Conservation (phyloP, 2,797 vertebrate species). For the Hirundo rustica region DNA sequence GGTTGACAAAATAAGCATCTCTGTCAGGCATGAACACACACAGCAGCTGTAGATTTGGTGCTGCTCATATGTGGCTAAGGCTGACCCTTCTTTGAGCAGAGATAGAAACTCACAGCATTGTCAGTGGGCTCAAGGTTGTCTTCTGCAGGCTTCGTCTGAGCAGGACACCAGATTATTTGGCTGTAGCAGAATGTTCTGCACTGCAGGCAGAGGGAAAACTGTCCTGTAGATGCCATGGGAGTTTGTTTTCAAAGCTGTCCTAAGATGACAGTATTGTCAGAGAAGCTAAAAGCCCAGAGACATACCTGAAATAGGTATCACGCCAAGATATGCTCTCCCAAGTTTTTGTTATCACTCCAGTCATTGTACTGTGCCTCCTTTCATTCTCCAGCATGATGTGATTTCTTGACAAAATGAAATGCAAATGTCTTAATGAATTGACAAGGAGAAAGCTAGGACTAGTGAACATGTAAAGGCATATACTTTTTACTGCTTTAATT, state of each 20-base stretch:
- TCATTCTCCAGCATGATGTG: neutral
- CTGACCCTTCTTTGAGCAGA: neutral
- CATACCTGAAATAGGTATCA: neutral
- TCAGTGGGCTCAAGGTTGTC: fast-evolving
- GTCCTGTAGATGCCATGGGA: fast-evolving
- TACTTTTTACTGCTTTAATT: neutral
- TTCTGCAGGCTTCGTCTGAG: neutral
- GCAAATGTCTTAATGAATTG: neutral
- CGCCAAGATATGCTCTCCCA: neutral
- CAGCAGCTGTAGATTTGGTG: neutral
- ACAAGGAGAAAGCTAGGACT: neutral
- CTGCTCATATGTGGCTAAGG: neutral
- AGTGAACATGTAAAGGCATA: neutral
- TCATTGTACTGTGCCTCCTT: neutral
- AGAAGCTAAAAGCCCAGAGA: neutral
- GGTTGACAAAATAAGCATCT: neutral
- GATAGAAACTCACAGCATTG: neutral
- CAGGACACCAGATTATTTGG: neutral
- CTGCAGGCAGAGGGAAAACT: neutral
- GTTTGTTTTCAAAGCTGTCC: neutral
- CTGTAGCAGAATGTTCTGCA: neutral
- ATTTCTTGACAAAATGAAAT: neutral
- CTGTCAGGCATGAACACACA: neutral
- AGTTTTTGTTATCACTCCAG: neutral
- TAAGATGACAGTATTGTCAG: neutral